These are phyloP conservation scores for Apostichopus japonicus DNA, from an alignment of 35 echinoderm and acorn worm species.

Conservation along the genomic window DNA sequence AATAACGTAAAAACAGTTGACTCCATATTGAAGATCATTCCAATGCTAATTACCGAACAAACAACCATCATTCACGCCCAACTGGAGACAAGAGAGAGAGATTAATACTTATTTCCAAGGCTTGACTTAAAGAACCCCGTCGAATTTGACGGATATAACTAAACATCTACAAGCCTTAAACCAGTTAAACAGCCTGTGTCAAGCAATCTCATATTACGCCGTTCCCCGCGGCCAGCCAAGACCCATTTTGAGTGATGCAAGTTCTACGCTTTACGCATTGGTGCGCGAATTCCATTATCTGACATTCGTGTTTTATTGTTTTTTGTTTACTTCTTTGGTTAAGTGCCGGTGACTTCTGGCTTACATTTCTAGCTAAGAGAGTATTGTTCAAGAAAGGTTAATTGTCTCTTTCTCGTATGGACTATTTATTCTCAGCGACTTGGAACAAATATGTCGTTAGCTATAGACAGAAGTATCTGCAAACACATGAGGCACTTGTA, in stretches of 20 bases:
- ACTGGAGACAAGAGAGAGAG: not conserved
- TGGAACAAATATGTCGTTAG: slow-evolving; percentile 1
- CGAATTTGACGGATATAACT: slow-evolving; percentile 8
- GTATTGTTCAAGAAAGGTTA: not conserved
- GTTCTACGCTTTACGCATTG: not conserved
- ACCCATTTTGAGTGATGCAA: not conserved
- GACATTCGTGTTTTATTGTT: not conserved
- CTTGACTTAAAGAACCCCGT: slow-evolving; percentile 6
- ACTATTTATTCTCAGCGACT: not conserved
- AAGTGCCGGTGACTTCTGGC: not conserved
- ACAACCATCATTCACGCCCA: not conserved
- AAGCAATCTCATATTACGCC: not conserved
- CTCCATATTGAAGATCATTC: not conserved
- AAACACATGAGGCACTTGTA: not conserved
- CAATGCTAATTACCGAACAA: not conserved
- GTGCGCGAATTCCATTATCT: not conserved
- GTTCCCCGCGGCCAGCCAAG: not conserved
- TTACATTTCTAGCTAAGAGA: not conserved
- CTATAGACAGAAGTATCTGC: not conserved
- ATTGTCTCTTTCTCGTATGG: not conserved
- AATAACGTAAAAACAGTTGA: slow-evolving; percentile 20
- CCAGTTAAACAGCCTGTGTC: not conserved
- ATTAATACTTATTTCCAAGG: not conserved
- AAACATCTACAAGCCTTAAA: not conserved
- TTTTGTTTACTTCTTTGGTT: no score